Evolutionary conservation across 2,113 vertebrate species (phyloP), one percentile per base, ranked within the genome.

Genomic region (Anguilla rostrata): DNA sequence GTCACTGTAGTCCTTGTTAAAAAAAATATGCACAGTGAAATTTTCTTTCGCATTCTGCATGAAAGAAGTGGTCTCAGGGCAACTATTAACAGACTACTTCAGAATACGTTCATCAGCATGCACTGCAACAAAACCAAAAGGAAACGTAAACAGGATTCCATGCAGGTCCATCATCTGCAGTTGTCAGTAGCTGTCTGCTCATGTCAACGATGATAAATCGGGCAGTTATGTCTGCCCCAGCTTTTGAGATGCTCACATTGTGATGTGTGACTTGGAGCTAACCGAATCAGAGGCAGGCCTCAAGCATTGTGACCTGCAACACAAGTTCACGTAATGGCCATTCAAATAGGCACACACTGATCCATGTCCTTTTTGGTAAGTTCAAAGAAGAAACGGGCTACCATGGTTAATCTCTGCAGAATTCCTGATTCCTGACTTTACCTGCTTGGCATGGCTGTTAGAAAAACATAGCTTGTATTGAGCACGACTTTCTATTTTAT

Each of bases 341-440:
- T 34, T 75, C 9, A 75, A 26, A 75, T 29, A 14, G 71, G 26
- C 63, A n/a, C 63, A 71, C 63, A 22, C 26, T 71, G 22, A 71
- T 75, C 9, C 71, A 34, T 34, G 26, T 75, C 34, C 71, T 75
- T 75, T 29, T 75, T 75, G 71, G 71, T 75, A n/a, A 2, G 9
- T 29, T 75, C n/a, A 75, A 34, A n/a, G 8, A 22, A 75, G n/a
- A 34, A 75, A 34, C 71, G 12, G 71, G 71, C 71, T 29, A 26
- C 71, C 71, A 75, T 75, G n/a, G n/a, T 29, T 75, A 75, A 29
- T 34, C 71, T 75, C 71, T 75, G 71, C n/a, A 75, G 71, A 75
- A 75, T 75, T 75, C 71, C 71, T 75, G n/a, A 75, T 75, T 75
- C 71, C n/a, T 34, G 71, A 75, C 71, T 9, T 75, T 34, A 34